Conservation (phyloP, 2,113 vertebrate genomes). For the Odontesthes bonariensis region DNA sequence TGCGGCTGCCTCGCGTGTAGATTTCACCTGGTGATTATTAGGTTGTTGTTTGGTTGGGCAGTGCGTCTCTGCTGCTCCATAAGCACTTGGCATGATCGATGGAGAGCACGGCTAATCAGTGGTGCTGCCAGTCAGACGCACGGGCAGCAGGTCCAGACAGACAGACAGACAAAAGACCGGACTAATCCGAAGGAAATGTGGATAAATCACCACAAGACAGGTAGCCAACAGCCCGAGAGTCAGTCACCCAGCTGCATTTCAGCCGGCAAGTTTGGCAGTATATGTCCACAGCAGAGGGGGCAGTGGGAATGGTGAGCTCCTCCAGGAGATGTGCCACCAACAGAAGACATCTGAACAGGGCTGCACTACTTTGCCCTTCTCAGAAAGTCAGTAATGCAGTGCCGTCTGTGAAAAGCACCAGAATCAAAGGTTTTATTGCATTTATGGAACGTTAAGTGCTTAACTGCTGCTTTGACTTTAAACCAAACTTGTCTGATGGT, state of each 20-base stretch:
- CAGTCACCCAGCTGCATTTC: constrained; percentile 53
- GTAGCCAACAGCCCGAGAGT: constrained; percentile 51
- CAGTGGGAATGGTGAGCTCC: constrained; percentile 50
- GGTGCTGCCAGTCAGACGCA: constrained; percentile 28
- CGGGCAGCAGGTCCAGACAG: background rate
- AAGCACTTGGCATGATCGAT: constrained; percentile 72
- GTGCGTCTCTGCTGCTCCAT: constrained; percentile 59
- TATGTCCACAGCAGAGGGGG: constrained; percentile 63
- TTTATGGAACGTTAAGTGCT: background rate
- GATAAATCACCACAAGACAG: constrained; percentile 52
- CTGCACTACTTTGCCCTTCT: background rate
- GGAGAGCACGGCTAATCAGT: constrained; percentile 64
- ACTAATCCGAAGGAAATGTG: constrained; percentile 59
- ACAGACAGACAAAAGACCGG: constrained; percentile 21
- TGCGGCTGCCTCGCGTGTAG: constrained; percentile 36
- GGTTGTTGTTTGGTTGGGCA: constrained; percentile 66
- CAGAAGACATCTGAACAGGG: constrained; percentile 38
- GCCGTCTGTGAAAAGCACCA: background rate
- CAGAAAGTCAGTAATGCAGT: background rate
- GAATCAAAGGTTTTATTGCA: background rate
- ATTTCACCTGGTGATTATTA: constrained; percentile 64
- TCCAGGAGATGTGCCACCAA: constrained; percentile 51
- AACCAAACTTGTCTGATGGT: constrained; percentile 10
- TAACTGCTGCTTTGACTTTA: constrained; percentile 21
- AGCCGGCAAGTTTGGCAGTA: constrained; percentile 62